Evolutionary conservation across 2,797 vertebrate species (phyloP), one percentile per base, ranked within the genome.

Genomic region (Meriones psammophilus): DNA sequence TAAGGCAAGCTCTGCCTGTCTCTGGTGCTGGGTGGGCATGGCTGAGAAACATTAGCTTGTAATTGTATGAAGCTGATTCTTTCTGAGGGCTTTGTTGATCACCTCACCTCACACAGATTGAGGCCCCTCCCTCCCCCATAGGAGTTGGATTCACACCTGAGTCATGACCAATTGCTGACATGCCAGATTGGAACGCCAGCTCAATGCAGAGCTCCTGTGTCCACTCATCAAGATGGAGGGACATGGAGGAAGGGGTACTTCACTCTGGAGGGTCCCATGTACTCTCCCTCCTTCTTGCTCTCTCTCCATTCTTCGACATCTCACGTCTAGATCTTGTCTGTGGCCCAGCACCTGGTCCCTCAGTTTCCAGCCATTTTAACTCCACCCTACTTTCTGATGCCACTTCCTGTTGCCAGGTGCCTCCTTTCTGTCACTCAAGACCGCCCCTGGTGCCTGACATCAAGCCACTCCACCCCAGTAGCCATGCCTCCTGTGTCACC

Each of bases 91-190:
- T 42, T 76, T 79, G 64, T 60, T 20, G 54, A 36, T 73, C 54
- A 92, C 66, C 87, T 58, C 46, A 50, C 50, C 84, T 86, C 14
- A 62, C 20, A 24, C 36, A 68, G 76, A n/a, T 4, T 14, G 26
- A 90, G 39, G 42, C 42, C 71, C 17, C 58, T 5, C n/a, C 42
- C 42, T 42, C 42, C 42, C 42, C 62, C n/a, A 0, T 30, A 0
- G 18, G n/a, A 66, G 28, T n/a, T 83, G 69, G 86, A 92, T 81
- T 92, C 96, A 64, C 30, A 4, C 30, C 46, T 85, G 89, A 80
- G 60, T 90, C 85, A 76, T 81, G 87, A 46, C 80, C 79, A 18
- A 24, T 87, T 50, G 60, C 8, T 78, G 56, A 77, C 33, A 1
- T 17, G 73, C 39, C 14, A 18, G 17, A n/a, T 71, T 33, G 36